Evolutionary conservation across 2,888 invertebrate genomes (phyloP), one percentile per base, ranked within the genome.

Genomic region (Clitarchus hookeri): DNA sequence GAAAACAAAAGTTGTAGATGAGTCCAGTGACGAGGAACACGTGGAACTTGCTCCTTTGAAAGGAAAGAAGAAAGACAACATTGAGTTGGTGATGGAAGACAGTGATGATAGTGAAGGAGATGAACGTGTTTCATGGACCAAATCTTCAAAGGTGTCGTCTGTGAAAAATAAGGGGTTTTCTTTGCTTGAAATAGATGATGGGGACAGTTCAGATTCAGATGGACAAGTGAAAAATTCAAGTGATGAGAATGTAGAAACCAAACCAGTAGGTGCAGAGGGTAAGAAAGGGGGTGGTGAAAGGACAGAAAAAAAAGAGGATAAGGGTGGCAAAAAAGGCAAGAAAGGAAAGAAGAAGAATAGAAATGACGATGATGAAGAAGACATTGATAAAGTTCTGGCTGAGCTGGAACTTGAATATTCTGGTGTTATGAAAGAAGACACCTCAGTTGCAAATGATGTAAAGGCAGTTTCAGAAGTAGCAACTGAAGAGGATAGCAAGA

Each of bases 351-450:
- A 95, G 90, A 96, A 95, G 92, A 95, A 94, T 88, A 88, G 87
- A 83, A 89, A 89, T 83, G 89, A 90, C 83, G 96, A 96, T 90
- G 95, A 96, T 91, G 96, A 96, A 88, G 94, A 94, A 86, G 97
- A 97, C 90, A 92, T 97, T 87, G 97, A 97, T 90, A 96, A 96
- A 91, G 95, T 96, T 87, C 91, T 97, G 88, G 97, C 97, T 19
- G 97, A 97, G 91, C 92, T 97, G 88, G 95, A 96, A 91, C 93
- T 96, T 92, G 97, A 97, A 92, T 96, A 96, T 92, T 93, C 95
- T 84, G 96, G 95, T 26, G 92, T 93, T 0, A 94, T 94, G 89
- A 92, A 92, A 88, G 93, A 94, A 88, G 89, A 86, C n/a, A 84
- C 85, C 25, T 85, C 91, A 9, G 91, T 91, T 80, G 90, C 89